Evolutionary conservation across 2,113 vertebrate genomes (phyloP).

Genomic region (Scalopus aquaticus): DNA sequence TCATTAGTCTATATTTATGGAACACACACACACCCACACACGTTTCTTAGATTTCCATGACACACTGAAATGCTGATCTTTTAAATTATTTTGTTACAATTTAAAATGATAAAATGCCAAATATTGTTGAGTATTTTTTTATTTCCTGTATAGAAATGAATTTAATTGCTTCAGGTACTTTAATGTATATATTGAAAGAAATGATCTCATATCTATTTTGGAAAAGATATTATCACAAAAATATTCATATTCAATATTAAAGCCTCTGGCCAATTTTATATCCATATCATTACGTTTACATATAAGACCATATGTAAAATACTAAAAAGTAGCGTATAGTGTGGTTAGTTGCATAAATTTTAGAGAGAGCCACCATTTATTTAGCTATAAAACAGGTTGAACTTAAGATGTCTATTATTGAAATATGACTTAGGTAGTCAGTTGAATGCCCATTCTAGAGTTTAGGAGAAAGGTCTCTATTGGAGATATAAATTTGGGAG

Average conservation of each 20-base stretch:
- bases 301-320: not conserved
- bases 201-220: not conserved
- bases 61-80: not conserved
- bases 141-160: not conserved
- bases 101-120: not conserved
- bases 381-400: not conserved
- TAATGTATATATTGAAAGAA: not conserved
- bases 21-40: not conserved
- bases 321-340: not conserved
- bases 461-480: not conserved
- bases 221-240: not conserved
- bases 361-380: not conserved
- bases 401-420: not conserved
- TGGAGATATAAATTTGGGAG: not conserved
- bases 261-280: not conserved
- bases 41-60: not conserved
- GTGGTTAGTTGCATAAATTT: not conserved
- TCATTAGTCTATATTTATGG: not conserved
- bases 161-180: not conserved
- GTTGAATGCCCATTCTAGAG: not conserved
- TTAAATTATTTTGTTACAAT: not conserved
- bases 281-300: not conserved
- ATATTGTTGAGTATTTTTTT: not conserved
- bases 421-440: not conserved
- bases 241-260: not conserved